These are phyloP conservation scores for Dendroctonus valens DNA, from an alignment of 1,140 invertebrate species.

Conservation along the genomic window DNA sequence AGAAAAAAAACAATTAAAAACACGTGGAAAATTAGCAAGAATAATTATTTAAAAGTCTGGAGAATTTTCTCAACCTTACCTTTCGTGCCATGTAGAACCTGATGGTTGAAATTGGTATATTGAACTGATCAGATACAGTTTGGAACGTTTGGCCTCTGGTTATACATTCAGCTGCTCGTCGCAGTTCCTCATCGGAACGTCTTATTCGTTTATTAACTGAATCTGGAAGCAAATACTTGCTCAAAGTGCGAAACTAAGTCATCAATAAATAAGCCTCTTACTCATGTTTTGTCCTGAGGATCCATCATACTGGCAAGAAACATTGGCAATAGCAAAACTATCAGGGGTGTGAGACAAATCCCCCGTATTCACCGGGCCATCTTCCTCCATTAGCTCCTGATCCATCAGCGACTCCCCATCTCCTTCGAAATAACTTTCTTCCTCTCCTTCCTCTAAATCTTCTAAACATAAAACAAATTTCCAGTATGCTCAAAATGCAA, in stretches of 20 bases:
- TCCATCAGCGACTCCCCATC: constrained; percentile 47
- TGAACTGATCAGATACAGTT: constrained; percentile 78
- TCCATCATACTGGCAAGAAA: constrained; percentile 59
- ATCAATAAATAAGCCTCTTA: neutral
- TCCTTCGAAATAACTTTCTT: constrained; percentile 48
- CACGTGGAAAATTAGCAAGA: constrained; percentile 10
- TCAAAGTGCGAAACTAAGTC: neutral
- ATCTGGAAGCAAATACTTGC: constrained; percentile 31
- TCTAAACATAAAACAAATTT: constrained; percentile 28
- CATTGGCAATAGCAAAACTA: constrained; percentile 59
- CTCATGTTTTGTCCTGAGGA: constrained; percentile 46
- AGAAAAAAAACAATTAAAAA: constrained; percentile 5
- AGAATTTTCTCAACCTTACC: constrained; percentile 13
- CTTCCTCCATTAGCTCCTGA: constrained; percentile 47
- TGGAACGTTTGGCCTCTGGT: constrained; percentile 78
- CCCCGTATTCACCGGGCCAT: constrained; percentile 40
- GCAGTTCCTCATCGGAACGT: constrained; percentile 70
- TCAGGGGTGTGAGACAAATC: constrained; percentile 46
- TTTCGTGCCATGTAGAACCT: constrained; percentile 81
- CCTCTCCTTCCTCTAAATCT: constrained; percentile 43
- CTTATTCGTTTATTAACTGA: constrained; percentile 54
- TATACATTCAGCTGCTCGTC: constrained; percentile 75
- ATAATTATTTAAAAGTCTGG: neutral
- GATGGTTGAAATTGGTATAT: constrained; percentile 81
- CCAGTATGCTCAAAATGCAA: neutral